Percentiles rank a stretch among this genome's conserved stretches.
phyloP scores from a whole-genome alignment of 2,888 invertebrate species.

The Nomada hirtipes region DNA sequence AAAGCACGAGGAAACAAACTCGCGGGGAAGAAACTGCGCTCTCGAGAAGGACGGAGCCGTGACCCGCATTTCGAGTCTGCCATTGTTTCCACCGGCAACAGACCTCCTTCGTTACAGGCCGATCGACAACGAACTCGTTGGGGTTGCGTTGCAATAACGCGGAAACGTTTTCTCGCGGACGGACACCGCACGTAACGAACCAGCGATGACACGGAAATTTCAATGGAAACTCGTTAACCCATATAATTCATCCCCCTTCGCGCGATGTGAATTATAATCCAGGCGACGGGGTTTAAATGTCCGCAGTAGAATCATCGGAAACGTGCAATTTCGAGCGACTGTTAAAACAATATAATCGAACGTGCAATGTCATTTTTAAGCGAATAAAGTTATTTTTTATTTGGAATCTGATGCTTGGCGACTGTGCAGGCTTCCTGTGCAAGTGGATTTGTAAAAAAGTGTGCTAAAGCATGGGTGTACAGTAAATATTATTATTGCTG shows the following conservation, averaged over 20 bases:
- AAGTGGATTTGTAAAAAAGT: too few relatives aligned
- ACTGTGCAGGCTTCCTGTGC: too few relatives aligned
- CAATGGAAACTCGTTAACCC: conserved; percentile 51
- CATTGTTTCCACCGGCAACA: conserved; percentile 53
- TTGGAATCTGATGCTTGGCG: too few relatives aligned
- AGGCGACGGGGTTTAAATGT: background rate
- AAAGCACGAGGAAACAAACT: conserved; percentile 36
- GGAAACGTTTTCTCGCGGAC: conserved; percentile 24
- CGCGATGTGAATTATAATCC: background rate
- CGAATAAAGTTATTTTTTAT: background rate
- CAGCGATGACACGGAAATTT: conserved; percentile 33
- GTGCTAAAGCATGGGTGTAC: too few relatives aligned
- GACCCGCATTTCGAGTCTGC: conserved; percentile 59
- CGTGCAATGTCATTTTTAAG: background rate
- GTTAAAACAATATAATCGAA: background rate
- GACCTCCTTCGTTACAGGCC: conserved; percentile 47
- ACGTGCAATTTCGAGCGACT: background rate
- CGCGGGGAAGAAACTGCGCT: conserved; percentile 33
- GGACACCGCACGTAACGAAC: conserved; percentile 26
- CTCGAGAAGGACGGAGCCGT: conserved; percentile 43
- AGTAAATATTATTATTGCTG: too few relatives aligned
- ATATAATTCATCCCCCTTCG: conserved; percentile 22
- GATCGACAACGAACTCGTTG: conserved; percentile 49
- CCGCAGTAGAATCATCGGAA: conserved; percentile 1
- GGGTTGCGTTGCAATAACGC: conserved; percentile 37